Conservation (phyloP, 2,113 vertebrate species). For the Pampusana beccarii region DNA sequence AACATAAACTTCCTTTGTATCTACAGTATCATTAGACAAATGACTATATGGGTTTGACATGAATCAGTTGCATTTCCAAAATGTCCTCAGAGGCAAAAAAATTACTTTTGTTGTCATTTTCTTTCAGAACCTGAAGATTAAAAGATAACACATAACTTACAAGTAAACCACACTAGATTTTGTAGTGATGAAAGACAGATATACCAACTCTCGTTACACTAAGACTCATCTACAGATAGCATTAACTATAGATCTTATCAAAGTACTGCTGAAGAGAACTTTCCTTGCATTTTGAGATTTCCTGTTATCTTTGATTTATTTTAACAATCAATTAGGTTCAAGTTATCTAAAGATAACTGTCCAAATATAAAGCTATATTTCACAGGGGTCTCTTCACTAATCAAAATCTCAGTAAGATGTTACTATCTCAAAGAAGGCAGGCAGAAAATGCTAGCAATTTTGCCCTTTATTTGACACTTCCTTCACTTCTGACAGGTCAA, state of each 20-base stretch:
- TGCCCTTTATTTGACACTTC: not conserved
- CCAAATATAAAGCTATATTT: not conserved
- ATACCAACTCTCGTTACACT: not conserved
- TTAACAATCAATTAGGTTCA: not conserved
- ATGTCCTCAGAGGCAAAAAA: not conserved
- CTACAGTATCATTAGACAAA: not conserved
- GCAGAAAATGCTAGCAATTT: not conserved
- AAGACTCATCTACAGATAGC: not conserved
- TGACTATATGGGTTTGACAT: not conserved
- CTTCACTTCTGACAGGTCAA: not conserved
- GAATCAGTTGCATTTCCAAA: not conserved
- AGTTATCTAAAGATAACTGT: not conserved
- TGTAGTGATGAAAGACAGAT: not conserved
- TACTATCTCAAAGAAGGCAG: not conserved
- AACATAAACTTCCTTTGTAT: not conserved
- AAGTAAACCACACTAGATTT: not conserved
- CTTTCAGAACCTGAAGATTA: not conserved
- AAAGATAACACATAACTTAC: not conserved
- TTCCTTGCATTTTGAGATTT: not conserved
- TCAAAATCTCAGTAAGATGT: not conserved
- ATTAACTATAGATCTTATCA: not conserved
- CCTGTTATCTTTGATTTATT: not conserved
- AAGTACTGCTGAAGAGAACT: not conserved
- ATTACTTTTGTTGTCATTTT: not conserved
- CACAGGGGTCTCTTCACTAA: not conserved